These are phyloP conservation scores for Chrysochloris asiatica DNA, from an alignment of 2,113 vertebrate genomes.

Conservation along the genomic window DNA sequence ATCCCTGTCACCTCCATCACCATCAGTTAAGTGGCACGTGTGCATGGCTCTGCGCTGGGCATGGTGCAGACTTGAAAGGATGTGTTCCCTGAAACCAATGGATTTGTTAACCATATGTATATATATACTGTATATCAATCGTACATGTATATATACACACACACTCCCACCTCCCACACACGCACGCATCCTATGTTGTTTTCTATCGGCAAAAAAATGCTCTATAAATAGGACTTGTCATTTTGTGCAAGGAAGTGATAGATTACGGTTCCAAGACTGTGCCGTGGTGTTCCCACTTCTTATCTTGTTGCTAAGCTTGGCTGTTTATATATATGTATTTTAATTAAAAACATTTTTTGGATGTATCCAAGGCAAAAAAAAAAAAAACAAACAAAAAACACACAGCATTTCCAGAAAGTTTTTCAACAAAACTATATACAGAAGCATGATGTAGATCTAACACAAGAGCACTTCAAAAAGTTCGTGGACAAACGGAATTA, in stretches of 20 bases:
- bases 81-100: neutral
- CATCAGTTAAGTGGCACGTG: constrained; percentile 60
- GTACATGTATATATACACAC: neutral
- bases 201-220: neutral
- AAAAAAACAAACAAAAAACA: too few species aligned
- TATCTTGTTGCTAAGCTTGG: constrained; percentile 14
- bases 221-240: neutral
- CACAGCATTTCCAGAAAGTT: neutral
- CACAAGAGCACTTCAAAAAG: too few species aligned
- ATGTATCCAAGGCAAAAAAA: neutral
- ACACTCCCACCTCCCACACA: too few species aligned
- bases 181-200: constrained; percentile 44
- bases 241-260: constrained; percentile 23
- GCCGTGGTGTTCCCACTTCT: constrained; percentile 19
- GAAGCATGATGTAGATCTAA: neutral
- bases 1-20: constrained; percentile 67
- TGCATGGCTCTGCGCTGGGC: constrained; percentile 77
- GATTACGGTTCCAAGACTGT: neutral
- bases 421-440: neutral
- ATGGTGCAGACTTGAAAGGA: constrained; percentile 12
- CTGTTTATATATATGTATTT: neutral
- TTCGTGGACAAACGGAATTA: too few species aligned
- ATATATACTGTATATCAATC: neutral
- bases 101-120: constrained; percentile 20
- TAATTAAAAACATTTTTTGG: neutral